Percentiles rank a stretch among this genome's conserved stretches.
These are phyloP conservation scores for Timema cristinae DNA, from an alignment of 2,888 invertebrate genomes.

Conservation along the genomic window DNA sequence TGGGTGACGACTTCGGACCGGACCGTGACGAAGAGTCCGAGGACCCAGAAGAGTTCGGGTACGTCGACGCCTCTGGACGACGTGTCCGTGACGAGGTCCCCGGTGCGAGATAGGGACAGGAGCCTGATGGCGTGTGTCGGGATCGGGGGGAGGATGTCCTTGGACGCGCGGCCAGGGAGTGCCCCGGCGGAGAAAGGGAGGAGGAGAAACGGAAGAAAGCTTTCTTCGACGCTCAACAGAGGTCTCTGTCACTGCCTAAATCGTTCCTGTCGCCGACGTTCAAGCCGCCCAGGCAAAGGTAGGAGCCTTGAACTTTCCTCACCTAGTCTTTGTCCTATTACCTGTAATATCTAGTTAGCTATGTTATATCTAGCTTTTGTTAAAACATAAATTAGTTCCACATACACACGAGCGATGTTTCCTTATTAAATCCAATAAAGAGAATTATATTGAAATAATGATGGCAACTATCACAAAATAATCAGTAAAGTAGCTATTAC, in stretches of 20 bases:
- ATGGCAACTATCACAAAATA: no score
- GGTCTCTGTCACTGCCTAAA: conserved; percentile 53
- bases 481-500: no score
- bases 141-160: conserved; percentile 37
- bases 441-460: no score
- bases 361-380: conserved; percentile 35
- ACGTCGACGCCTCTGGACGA: conserved; percentile 52
- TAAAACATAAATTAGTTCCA: no score
- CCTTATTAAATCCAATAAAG: no score
- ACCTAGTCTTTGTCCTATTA: neutral
- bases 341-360: no score
- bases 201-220: no score
- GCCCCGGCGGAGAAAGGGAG: conserved; percentile 24
- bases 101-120: conserved; percentile 40
- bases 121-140: conserved; percentile 51
- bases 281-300: conserved; percentile 34
- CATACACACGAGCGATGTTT: no score
- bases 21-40: conserved; percentile 48
- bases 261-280: conserved; percentile 46
- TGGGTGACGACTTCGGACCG: conserved; percentile 53
- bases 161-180: conserved; percentile 17
- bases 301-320: conserved; percentile 26
- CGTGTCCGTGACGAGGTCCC: conserved; percentile 27
- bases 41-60: conserved; percentile 49
- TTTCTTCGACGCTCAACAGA: conserved; percentile 45